Evolutionary conservation across 2,888 invertebrate genomes (phyloP), one percentile per base, ranked within the genome.

Genomic region (Drosophila koepferae): DNA sequence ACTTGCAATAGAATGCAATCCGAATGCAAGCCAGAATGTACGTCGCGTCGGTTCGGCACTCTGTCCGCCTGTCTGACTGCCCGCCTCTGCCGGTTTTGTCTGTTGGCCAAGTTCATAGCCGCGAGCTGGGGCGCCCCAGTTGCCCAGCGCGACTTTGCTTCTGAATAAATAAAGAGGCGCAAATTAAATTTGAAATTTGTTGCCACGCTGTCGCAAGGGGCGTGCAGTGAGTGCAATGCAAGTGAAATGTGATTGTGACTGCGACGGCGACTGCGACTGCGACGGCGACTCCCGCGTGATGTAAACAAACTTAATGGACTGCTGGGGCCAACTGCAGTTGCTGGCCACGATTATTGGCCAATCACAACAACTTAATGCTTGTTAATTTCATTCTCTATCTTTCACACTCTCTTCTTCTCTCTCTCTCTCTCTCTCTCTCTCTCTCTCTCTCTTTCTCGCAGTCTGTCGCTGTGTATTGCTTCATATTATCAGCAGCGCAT

Each of bases 141-240:
- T 69, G 56, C 79, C 70, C 48, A 68, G 70, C 54, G 23, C 44
- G 71, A 59, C 68, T 72, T 77, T 38, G 71, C 73, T 72, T 16
- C 20, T 89, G 76, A 86, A 85, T 85, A 89, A 85, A 76, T 85
- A 86, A 85, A 73, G 63, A 75, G 82, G 77, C 77, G 72, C 58
- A 89, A 84, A 86, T 85, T 77, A 77, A 89, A 89, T 86, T 89
- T 77, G 56, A 72, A 84, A 86, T 71, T 81, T 81, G 72, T 70
- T 77, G 71, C 48, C 44, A 10, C 53, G 66, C 34, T 46, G 41
- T 14, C 51, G 48, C 49, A 48, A 28, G 60, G 48, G 18, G 23
- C 38, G 18, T 10, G 16, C 23, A 10, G 46, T n/a, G n/a, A 6
- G 38, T 16, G 38, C 16, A 16, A 16, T 7, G 38, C 16, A 36